Base-by-base conservation (phyloP, 2,888 invertebrate genomes). In the Helicoverpa assulta region DNA sequence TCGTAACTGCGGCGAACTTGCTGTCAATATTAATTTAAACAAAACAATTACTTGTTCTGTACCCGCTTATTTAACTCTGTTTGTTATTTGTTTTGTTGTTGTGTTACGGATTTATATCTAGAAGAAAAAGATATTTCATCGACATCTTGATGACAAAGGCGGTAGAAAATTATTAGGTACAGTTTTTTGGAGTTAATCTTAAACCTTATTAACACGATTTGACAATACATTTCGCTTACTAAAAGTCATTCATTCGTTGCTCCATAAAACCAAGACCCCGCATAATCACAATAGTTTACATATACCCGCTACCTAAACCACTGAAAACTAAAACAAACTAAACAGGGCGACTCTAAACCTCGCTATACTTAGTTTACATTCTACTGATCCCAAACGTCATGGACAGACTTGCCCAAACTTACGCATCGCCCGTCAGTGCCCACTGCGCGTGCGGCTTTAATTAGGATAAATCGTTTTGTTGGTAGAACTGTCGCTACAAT, bases 401-500 rank as follows among this genome's bases (percentile, higher is more conserved):
- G 58, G 12, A 7, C 70, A 76, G 61, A 19, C 53, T 6, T 58
- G 58, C 51, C 29, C 50, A 78, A 62, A 53, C 55, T 57, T 61
- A 59, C 63, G 52, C 51, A 68, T 40, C 52, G 33, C 33, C 63
- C 60, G 65, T 37, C 72, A 65, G 47, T 63, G 51, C 33, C 64
- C 64, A 26, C 65, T 65, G 60, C 26, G 26, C 26, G 26, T 26
- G 26, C 53, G 37, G 43, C 37, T 50, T 50, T 73, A 70, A 81
- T 81, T 81, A 77, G 58, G 69, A 73, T 67, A 58, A 77, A 83
- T 73, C 47, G 63, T 69, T 69, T 61, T 21, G 21, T 51, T 47
- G 58, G 60, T 55, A 21, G 37, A 47, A 19, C 43, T 60, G 50
- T 67, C 68, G 19, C 47, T 54, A 67, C 79, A 79, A 67, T 62